These are phyloP conservation scores for Zygaena filipendulae DNA, from an alignment of 2,888 invertebrate genomes.

Conservation along the genomic window DNA sequence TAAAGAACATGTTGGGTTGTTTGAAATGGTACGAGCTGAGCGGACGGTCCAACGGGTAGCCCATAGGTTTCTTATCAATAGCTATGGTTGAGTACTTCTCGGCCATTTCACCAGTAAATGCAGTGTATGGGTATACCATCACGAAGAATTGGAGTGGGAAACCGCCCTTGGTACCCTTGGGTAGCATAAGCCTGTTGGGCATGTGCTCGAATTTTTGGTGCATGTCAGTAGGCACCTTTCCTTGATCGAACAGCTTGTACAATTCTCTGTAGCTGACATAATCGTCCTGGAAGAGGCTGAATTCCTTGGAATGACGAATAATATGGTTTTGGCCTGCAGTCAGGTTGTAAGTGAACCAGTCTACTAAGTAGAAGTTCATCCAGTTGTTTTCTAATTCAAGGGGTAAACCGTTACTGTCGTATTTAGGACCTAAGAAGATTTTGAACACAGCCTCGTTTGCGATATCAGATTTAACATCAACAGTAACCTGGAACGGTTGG, in stretches of 20 bases:
- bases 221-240: slow-evolving; percentile 60
- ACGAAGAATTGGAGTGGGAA: slow-evolving; percentile 74
- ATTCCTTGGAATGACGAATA: slow-evolving; percentile 72
- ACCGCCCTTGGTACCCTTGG: slow-evolving; percentile 76
- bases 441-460: slow-evolving; percentile 68
- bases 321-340: slow-evolving; percentile 72
- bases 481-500: slow-evolving; percentile 71
- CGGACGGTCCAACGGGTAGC: slow-evolving; percentile 70
- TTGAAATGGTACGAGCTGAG: slow-evolving; percentile 46
- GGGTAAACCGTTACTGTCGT: slow-evolving; percentile 64
- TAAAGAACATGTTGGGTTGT: slow-evolving; percentile 70
- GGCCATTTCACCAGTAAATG: slow-evolving; percentile 34
- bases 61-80: slow-evolving; percentile 61
- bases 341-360: slow-evolving; percentile 69
- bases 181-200: slow-evolving; percentile 76
- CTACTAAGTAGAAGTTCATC: slow-evolving; percentile 71
- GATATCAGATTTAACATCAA: slow-evolving; percentile 70
- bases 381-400: slow-evolving; percentile 64
- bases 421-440: slow-evolving; percentile 77
- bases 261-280: slow-evolving; percentile 70
- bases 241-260: slow-evolving; percentile 65
- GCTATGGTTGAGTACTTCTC: slow-evolving; percentile 30
- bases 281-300: slow-evolving; percentile 71
- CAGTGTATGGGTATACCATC: slow-evolving; percentile 65
- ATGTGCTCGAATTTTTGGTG: slow-evolving; percentile 66